A percentile compares a stretch with the other conserved stretches of the same genome.
Conservation (phyloP, 2,113 vertebrate genomes). For the Ailuropoda melanoleuca region DNA sequence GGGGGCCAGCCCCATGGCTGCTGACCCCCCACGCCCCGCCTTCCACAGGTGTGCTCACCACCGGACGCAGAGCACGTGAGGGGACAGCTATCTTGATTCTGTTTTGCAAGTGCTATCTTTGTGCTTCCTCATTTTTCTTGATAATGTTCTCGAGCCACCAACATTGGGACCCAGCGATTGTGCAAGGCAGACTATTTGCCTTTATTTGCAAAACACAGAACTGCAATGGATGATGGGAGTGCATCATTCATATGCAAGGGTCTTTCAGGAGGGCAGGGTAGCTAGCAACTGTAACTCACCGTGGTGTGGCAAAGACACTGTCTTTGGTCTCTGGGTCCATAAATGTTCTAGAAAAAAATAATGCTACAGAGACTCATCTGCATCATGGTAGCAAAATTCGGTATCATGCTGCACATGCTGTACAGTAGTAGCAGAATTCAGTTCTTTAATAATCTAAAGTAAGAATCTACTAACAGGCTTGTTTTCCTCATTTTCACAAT, state of each 20-base stretch:
- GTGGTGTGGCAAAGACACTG: slow-evolving; percentile 80
- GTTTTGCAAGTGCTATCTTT: slow-evolving; percentile 89
- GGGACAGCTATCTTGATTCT: slow-evolving; percentile 91
- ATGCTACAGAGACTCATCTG: slow-evolving; percentile 84
- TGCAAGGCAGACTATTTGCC: slow-evolving; percentile 88
- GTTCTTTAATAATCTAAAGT: slow-evolving; percentile 78
- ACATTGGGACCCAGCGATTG: slow-evolving; percentile 91
- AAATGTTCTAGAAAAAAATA: slow-evolving; percentile 74
- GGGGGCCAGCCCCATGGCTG: fast-evolving
- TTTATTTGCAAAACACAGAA: slow-evolving; percentile 90
- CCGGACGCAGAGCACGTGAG: fast-evolving
- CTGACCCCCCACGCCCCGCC: fast-evolving
- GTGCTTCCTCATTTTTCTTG: slow-evolving; percentile 92
- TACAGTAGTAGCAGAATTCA: slow-evolving; percentile 69
- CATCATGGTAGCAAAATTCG: slow-evolving; percentile 69
- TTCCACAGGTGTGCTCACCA: fast-evolving
- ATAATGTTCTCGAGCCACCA: slow-evolving; percentile 87
- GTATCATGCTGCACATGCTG: background rate
- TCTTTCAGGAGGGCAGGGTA: slow-evolving; percentile 81
- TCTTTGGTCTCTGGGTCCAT: slow-evolving; percentile 70
- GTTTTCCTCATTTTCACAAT: slow-evolving; percentile 74
- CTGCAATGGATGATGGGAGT: slow-evolving; percentile 88
- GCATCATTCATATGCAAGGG: slow-evolving; percentile 88
- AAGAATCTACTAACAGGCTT: background rate
- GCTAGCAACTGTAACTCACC: slow-evolving; percentile 71